Base-by-base conservation (phyloP, 2,113 vertebrate genomes). In the Oriolus oriolus region DNA sequence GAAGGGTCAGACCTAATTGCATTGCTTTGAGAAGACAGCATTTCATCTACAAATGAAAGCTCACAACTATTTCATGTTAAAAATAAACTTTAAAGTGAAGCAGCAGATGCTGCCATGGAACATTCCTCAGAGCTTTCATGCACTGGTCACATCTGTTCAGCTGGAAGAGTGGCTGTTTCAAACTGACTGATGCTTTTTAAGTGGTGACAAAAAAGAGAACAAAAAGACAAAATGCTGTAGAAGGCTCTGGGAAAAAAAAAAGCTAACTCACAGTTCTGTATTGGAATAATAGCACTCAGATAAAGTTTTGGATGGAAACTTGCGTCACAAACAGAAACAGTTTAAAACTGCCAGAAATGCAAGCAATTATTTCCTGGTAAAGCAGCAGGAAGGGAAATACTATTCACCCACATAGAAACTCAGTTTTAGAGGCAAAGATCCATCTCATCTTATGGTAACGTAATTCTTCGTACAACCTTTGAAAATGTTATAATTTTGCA, bases 21-120 rank as follows among this genome's bases (percentile, higher is more conserved):
- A 1, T 41, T 79, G 74, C 77, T 89, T 49, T 89, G 83, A 88
- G 68, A 79, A 90, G 61, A 49, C 65, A 82, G 41, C 8, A n/a
- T 89, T 95, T 91, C 81, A 79, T n/a, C 53, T 84, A 64, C 73
- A 93, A 95, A 92, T 82, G 49, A 89, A 75, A 1, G 0, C 57
- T 87, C 17, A 24, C 28, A 89, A 79, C 41, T 65, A 68, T 68
- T 94, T 89, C 17, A 75, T 78, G 77, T 82, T 92, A 91, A 95
- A 96, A 94, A 94, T 82, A 94, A 92, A 78, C 84, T 89, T 92
- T 82, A 53, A 89, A 95, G 84, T 8, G 14, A 93, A 85, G 81
- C 41, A 79, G 65, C 89, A 97, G 91, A 95, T 93, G 89, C 81
- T 94, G 50, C 77, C 57, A 35, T 79, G 65, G 86, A 96, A 89